These are phyloP conservation scores for Agrochola lychnidis DNA, from an alignment of 2,888 invertebrate genomes.

Conservation along the genomic window DNA sequence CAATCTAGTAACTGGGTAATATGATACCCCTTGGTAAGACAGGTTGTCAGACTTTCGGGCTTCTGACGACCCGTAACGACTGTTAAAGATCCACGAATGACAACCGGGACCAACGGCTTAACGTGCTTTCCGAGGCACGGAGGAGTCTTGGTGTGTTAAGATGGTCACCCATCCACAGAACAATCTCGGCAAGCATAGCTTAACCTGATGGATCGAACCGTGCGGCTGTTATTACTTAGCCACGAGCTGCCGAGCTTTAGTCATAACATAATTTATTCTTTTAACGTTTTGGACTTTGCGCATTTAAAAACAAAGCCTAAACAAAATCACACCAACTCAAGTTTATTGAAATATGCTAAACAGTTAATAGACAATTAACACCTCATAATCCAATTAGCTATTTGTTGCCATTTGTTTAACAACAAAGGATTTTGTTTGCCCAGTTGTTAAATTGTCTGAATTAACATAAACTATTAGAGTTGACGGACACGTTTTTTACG, in stretches of 20 bases:
- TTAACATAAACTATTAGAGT: slow-evolving; percentile 37
- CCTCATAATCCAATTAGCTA: slow-evolving; percentile 34
- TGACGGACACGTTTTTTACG: slow-evolving; percentile 37
- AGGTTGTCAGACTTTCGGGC: too few relatives aligned
- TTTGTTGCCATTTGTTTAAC: slow-evolving; percentile 23
- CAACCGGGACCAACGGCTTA: too few relatives aligned
- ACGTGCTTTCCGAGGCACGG: too few relatives aligned
- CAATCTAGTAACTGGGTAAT: too few relatives aligned
- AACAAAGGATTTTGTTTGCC: slow-evolving; percentile 37
- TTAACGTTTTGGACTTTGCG: neutral
- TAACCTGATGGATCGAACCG: too few relatives aligned
- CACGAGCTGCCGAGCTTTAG: neutral
- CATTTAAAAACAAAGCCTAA: slow-evolving; percentile 1
- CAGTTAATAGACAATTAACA: slow-evolving; percentile 39
- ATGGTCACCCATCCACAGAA: too few relatives aligned
- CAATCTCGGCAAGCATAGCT: too few relatives aligned
- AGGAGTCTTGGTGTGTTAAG: too few relatives aligned
- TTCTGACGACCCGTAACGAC: too few relatives aligned
- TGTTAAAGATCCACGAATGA: too few relatives aligned
- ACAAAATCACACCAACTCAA: neutral
- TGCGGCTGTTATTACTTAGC: too few relatives aligned
- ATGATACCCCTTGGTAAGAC: too few relatives aligned
- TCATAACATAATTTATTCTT: neutral
- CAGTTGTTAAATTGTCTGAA: slow-evolving; percentile 12
- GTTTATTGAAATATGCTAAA: slow-evolving; percentile 25